A percentile compares a stretch with the other conserved stretches of the same genome.
Conservation (phyloP, 92 coral and sea anemone species). For the Actinernus sp. region DNA sequence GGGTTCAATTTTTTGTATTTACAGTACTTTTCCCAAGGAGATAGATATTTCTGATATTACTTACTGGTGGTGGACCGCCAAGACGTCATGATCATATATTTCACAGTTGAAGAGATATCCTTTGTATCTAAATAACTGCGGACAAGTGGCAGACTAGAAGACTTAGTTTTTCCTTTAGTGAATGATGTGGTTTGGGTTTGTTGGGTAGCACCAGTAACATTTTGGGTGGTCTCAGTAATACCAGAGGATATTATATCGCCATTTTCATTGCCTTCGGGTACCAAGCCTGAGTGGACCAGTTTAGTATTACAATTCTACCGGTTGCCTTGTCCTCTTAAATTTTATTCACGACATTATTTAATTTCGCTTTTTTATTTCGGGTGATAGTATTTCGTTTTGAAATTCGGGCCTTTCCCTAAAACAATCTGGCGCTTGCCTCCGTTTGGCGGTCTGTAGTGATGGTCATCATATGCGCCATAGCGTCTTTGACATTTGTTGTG, state of each 20-base stretch:
- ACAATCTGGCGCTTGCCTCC: too few relatives aligned
- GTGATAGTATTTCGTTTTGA: too few relatives aligned
- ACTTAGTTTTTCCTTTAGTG: conserved; percentile 26
- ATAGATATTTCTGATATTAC: conserved; percentile 26
- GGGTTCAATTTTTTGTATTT: conserved; percentile 1
- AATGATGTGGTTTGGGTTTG: conserved; percentile 15
- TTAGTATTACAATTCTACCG: conserved; percentile 26
- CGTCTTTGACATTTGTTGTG: too few relatives aligned
- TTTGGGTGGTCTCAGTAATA: conserved; percentile 11
- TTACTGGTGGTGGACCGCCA: too few relatives aligned
- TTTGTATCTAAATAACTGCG: too few relatives aligned
- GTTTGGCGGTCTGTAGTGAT: too few relatives aligned
- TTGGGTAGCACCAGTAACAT: conserved; percentile 24
- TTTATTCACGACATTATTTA: conserved; percentile 33
- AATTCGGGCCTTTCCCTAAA: too few relatives aligned
- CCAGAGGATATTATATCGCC: conserved; percentile 19
- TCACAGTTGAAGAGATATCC: too few relatives aligned
- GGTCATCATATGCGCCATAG: too few relatives aligned
- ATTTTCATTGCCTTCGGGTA: conserved; percentile 35
- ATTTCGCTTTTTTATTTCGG: too few relatives aligned
- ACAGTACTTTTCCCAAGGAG: conserved; percentile 28
- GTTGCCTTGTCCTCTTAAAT: conserved; percentile 27
- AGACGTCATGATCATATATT: too few relatives aligned
- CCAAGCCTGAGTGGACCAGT: conserved; percentile 50
- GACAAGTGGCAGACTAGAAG: conserved; percentile 21